Percentiles rank a stretch among this genome's conserved stretches.
These are phyloP conservation scores for Staurois parvus DNA, from an alignment of 2,797 vertebrate genomes.

Conservation along the genomic window DNA sequence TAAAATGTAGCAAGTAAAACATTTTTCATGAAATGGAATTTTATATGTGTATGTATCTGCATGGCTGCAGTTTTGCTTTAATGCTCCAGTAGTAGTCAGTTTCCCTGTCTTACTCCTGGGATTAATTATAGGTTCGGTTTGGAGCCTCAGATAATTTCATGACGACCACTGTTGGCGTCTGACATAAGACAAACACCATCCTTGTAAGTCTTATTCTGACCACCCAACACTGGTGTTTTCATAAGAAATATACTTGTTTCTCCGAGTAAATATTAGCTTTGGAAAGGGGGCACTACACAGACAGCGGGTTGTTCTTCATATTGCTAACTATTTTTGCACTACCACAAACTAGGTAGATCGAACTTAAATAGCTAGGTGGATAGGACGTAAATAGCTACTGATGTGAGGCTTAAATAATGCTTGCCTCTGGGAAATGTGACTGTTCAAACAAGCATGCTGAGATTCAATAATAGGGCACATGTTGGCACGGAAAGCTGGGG, in stretches of 20 bases:
- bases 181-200: constrained; percentile 24
- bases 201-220: constrained; percentile 32
- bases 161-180: not conserved
- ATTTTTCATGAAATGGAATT: too few species aligned
- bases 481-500: too few species aligned
- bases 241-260: constrained; percentile 45
- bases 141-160: not conserved
- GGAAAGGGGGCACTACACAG: constrained; percentile 6
- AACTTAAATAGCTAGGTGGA: not conserved
- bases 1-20: too few species aligned
- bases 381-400: not conserved
- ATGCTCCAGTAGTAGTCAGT: not conserved
- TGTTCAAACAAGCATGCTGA: not conserved
- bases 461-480: too few species aligned
- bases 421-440: not conserved
- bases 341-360: not conserved
- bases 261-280: constrained; percentile 40
- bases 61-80: too few species aligned
- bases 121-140: not conserved
- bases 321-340: constrained; percentile 7
- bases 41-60: too few species aligned
- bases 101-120: not conserved
- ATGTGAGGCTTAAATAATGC: not conserved
- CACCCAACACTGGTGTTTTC: constrained; percentile 45
- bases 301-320: constrained; percentile 17